Percentiles rank a stretch among this genome's conserved stretches.
Conservation (phyloP, 2,113 vertebrate species). For the Notiomystis cincta region DNA sequence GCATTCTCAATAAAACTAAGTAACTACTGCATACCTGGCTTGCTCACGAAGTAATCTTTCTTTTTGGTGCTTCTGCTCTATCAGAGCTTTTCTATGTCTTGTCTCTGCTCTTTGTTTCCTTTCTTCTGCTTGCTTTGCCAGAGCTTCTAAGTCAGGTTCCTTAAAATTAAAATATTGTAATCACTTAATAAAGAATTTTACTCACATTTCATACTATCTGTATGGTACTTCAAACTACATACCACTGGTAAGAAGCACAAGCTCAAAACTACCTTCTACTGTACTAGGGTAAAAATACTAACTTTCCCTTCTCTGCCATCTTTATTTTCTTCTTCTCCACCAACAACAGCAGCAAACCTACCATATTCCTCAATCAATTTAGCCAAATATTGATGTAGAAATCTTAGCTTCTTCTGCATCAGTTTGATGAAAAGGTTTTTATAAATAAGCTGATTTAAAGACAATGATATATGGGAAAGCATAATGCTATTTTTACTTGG, state of each 20-base stretch:
- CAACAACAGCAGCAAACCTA: background rate
- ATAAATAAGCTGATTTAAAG: background rate
- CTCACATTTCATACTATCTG: background rate
- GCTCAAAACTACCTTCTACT: background rate
- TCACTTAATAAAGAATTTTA: background rate
- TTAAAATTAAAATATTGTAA: conserved; percentile 44
- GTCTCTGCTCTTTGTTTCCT: conserved; percentile 80
- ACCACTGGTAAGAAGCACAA: background rate
- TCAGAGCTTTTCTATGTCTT: conserved; percentile 84
- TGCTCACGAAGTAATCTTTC: conserved; percentile 73
- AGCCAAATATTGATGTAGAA: background rate
- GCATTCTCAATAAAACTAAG: background rate
- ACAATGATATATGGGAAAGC: background rate
- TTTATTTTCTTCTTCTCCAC: background rate
- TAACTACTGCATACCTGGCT: conserved; percentile 70
- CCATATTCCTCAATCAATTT: background rate
- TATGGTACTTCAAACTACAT: background rate
- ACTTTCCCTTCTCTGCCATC: background rate
- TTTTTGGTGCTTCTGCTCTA: conserved; percentile 80
- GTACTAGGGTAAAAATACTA: background rate
- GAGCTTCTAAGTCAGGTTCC: conserved; percentile 79
- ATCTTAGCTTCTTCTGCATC: background rate
- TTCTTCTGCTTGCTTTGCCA: conserved; percentile 74
- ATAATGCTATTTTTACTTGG: background rate
- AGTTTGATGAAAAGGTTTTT: background rate